Percentiles rank a stretch among this genome's conserved stretches.
Evolutionary conservation across 2,888 invertebrate genomes (phyloP).

Genomic region (Metopia argyrocephala): DNA sequence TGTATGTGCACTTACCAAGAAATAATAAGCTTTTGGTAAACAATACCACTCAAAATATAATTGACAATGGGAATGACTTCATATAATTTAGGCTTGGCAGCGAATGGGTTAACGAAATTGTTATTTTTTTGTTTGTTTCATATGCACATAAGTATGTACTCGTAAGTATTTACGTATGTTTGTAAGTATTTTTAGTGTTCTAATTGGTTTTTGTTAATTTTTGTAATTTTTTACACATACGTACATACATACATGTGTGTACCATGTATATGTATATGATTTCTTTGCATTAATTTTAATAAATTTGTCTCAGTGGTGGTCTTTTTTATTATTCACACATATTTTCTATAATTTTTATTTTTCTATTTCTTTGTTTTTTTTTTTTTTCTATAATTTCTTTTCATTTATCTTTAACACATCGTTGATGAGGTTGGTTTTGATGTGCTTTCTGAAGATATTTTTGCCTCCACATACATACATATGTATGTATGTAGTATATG

Average conservation of each 20-base stretch:
- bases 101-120: too few relatives aligned
- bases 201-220: neutral
- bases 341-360: neutral
- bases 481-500: too few relatives aligned
- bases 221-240: neutral
- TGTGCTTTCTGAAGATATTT: constrained; percentile 4
- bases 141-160: too few relatives aligned
- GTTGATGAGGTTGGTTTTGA: constrained; percentile 2
- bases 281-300: constrained; percentile 46
- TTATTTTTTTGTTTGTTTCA: too few relatives aligned
- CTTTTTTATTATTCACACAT: constrained; percentile 39
- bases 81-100: too few relatives aligned
- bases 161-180: too few relatives aligned
- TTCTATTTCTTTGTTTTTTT: constrained; percentile 8
- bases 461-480: too few relatives aligned
- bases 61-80: too few relatives aligned
- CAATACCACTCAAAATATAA: too few relatives aligned
- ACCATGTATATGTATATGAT: neutral
- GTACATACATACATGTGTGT: neutral
- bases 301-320: constrained; percentile 53
- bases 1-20: too few relatives aligned
- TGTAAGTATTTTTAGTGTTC: neutral
- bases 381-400: constrained; percentile 18
- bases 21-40: too few relatives aligned
- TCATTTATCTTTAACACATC: constrained; percentile 33